These are phyloP conservation scores for Cercopithecus petaurista DNA, from an alignment of 2,797 vertebrate species.

Conservation along the genomic window DNA sequence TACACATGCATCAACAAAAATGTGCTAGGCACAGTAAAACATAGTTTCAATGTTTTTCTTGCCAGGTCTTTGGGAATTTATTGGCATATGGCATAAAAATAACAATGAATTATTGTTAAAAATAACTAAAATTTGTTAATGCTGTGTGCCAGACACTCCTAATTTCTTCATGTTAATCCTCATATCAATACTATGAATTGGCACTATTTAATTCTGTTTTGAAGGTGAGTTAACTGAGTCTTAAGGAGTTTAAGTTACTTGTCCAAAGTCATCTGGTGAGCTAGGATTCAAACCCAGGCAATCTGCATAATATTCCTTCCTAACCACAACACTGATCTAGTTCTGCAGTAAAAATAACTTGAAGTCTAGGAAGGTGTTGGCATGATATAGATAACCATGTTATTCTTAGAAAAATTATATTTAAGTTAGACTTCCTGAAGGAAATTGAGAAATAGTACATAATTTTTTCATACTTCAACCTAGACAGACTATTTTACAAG, in stretches of 20 bases:
- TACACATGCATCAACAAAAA: not conserved
- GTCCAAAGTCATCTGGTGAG: not conserved
- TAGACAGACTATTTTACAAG: not conserved
- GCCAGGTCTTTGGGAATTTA: not conserved
- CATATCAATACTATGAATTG: not conserved
- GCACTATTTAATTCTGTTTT: not conserved
- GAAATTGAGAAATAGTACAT: not conserved
- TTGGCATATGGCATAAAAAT: not conserved
- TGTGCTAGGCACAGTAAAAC: not conserved
- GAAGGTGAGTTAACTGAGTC: not conserved
- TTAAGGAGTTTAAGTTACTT: not conserved
- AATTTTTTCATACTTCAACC: not conserved
- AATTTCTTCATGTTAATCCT: not conserved
- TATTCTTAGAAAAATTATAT: slow-evolving; percentile 30
- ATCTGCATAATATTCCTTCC: not conserved
- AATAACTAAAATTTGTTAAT: not conserved
- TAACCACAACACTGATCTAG: not conserved
- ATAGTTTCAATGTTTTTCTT: not conserved
- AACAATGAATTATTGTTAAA: not conserved
- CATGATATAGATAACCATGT: not conserved
- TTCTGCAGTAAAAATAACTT: not conserved
- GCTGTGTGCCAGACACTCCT: not conserved
- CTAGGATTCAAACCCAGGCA: not conserved
- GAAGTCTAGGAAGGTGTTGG: not conserved
- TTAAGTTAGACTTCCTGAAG: not conserved